Conservation (phyloP, 1,140 invertebrate species). For the Melipona quadrifasciata region DNA sequence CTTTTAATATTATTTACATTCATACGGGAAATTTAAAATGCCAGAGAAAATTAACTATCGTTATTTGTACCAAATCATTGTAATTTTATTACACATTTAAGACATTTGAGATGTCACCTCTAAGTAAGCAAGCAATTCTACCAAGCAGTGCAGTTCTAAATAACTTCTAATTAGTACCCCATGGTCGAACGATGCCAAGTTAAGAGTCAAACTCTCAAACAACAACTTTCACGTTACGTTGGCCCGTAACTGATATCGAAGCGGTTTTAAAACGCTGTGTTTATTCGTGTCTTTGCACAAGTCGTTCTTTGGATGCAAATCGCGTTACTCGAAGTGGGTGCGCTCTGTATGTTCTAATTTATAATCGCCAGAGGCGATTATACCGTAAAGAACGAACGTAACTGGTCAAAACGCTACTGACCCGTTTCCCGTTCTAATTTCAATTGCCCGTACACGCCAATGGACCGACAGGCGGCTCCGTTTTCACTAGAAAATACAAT, state of each 20-base stretch:
- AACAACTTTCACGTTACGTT: not conserved
- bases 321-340: not conserved
- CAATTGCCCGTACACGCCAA: too few relatives aligned
- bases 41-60: too few relatives aligned
- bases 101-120: too few relatives aligned
- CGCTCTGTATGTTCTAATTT: not conserved
- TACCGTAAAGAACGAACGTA: not conserved
- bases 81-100: too few relatives aligned
- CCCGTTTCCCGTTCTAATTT: constrained; percentile 8
- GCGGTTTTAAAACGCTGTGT: not conserved
- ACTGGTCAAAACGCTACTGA: not conserved
- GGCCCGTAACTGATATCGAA: not conserved
- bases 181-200: too few relatives aligned
- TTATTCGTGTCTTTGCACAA: not conserved
- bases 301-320: not conserved
- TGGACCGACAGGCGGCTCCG: not conserved
- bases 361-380: not conserved
- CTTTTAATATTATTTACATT: not conserved
- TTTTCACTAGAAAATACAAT: constrained; percentile 13
- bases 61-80: too few relatives aligned
- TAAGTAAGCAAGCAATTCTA: too few relatives aligned
- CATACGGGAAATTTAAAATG: too few relatives aligned
- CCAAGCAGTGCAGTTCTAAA: too few relatives aligned
- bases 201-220: too few relatives aligned
- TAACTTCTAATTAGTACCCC: too few relatives aligned